phyloP scores from a whole-genome alignment of 2,113 vertebrate species.

The Calidris pugnax region DNA sequence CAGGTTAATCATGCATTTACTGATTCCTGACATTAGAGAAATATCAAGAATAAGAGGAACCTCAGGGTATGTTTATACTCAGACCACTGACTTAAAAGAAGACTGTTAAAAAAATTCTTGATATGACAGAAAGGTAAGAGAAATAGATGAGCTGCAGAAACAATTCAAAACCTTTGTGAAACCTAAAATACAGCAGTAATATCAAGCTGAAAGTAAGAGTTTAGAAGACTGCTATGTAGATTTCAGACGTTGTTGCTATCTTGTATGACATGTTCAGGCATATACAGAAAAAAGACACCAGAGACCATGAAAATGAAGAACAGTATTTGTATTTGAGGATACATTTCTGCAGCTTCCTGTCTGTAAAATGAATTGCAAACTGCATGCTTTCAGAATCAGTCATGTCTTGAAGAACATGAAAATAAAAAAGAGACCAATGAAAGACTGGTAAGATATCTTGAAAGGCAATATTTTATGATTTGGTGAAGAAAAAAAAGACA shows the following conservation, averaged over 20 bases:
- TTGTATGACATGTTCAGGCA: not conserved
- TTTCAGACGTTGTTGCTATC: not conserved
- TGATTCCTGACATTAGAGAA: not conserved
- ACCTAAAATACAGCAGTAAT: not conserved
- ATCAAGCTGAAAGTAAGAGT: not conserved
- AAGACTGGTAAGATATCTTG: not conserved
- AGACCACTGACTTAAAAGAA: not conserved
- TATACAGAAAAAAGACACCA: not conserved
- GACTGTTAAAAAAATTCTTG: not conserved
- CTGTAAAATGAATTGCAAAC: not conserved
- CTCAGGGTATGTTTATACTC: not conserved
- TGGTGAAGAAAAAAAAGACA: not conserved
- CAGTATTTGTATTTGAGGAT: not conserved
- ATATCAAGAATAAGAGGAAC: not conserved
- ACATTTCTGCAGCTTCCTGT: not conserved
- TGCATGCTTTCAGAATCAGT: not conserved
- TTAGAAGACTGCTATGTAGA: not conserved
- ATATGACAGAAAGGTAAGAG: not conserved
- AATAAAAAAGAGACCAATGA: not conserved
- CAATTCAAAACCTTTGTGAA: not conserved
- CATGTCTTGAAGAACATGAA: not conserved
- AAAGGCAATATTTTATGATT: not conserved
- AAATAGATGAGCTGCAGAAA: not conserved
- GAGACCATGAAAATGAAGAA: not conserved
- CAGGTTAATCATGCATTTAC: not conserved